A percentile compares a stretch with the other conserved stretches of the same genome.
These are phyloP conservation scores for Caenorhabditis tropicalis DNA, from an alignment of 1,140 invertebrate species.

Conservation along the genomic window DNA sequence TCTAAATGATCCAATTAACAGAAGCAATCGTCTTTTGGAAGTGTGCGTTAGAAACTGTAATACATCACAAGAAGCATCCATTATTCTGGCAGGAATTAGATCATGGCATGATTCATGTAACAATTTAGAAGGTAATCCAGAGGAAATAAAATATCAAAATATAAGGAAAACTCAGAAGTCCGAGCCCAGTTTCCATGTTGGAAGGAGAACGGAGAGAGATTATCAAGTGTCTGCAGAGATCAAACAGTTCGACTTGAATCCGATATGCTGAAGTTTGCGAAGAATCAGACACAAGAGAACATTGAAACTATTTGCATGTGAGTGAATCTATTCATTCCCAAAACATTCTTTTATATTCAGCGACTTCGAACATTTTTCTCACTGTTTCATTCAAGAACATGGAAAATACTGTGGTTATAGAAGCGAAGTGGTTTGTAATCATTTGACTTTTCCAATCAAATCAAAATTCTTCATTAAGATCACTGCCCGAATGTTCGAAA, in stretches of 20 bases:
- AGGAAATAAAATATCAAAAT: neutral
- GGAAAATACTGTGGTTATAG: constrained; percentile 42
- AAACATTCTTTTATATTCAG: neutral
- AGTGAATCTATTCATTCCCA: neutral
- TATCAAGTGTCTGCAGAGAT: constrained; percentile 7
- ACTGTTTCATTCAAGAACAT: constrained; percentile 47
- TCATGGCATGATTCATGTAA: constrained; percentile 40
- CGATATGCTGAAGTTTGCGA: constrained; percentile 38
- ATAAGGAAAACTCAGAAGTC: constrained; percentile 18
- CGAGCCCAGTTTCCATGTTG: constrained; percentile 45
- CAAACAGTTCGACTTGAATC: constrained; percentile 33
- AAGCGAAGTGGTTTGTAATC: constrained; percentile 5
- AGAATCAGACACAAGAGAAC: constrained; percentile 46
- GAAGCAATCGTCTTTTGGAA: constrained; percentile 42
- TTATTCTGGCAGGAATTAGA: constrained; percentile 38
- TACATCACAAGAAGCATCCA: constrained; percentile 45
- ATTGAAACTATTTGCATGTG: constrained; percentile 50
- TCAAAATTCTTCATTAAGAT: constrained; percentile 23
- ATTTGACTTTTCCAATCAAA: neutral
- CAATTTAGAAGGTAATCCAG: constrained; percentile 15
- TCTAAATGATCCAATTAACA: constrained; percentile 1
- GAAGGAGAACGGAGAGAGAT: constrained; percentile 42
- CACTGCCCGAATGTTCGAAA: constrained; percentile 46
- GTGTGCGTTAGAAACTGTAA: constrained; percentile 44
- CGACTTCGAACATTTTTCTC: constrained; percentile 48